Evolutionary conservation across 1,140 invertebrate genomes (phyloP).

Genomic region (Sminthurides bifidus): DNA sequence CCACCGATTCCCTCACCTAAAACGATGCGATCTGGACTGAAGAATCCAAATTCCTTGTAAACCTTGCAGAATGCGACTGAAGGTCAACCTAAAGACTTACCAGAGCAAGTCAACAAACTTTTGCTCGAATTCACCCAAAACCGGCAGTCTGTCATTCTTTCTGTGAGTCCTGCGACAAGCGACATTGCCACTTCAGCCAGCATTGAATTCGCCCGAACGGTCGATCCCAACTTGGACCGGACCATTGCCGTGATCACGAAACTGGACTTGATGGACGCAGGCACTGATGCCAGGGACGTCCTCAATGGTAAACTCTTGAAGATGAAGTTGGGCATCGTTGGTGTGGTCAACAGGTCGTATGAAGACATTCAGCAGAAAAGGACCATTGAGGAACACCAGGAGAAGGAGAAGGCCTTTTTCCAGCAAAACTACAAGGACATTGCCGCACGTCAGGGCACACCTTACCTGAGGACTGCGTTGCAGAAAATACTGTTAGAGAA

Average conservation of each 20-base stretch:
- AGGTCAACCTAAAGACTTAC: constrained; percentile 82
- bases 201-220: constrained; percentile 82
- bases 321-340: constrained; percentile 88
- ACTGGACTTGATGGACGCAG: constrained; percentile 94
- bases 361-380: constrained; percentile 93
- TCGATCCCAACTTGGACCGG: constrained; percentile 82
- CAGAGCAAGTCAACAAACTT: constrained; percentile 65
- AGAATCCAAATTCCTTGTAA: too few species aligned
- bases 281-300: constrained; percentile 97
- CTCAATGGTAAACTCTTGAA: constrained; percentile 90
- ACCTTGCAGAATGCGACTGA: constrained; percentile 72
- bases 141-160: constrained; percentile 6
- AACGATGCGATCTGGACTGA: background rate
- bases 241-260: constrained; percentile 98
- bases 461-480: constrained; percentile 88
- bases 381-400: constrained; percentile 64
- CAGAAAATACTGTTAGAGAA: too few species aligned
- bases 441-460: constrained; percentile 86
- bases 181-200: constrained; percentile 95
- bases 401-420: constrained; percentile 84
- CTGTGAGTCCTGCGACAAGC: constrained; percentile 65
- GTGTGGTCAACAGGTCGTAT: constrained; percentile 95
- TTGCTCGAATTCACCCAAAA: constrained; percentile 63
- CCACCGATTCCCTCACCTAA: background rate
- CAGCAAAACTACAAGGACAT: constrained; percentile 93